Conservation (phyloP, 2,113 vertebrate species). For the Orycteropus afer region DNA sequence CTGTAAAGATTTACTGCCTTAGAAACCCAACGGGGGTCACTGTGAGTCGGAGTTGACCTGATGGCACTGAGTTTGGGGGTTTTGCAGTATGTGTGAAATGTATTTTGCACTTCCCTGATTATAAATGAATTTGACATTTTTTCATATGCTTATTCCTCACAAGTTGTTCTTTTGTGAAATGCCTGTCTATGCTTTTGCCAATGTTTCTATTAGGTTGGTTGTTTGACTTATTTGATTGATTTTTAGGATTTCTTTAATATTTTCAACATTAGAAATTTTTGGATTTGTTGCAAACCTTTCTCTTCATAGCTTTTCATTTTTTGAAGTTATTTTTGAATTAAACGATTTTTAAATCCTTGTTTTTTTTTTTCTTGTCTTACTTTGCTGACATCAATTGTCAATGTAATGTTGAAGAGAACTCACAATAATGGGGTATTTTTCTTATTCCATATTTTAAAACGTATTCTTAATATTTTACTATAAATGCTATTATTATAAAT, state of each 20-base stretch:
- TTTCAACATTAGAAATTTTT: neutral
- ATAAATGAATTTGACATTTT: too few relatives aligned
- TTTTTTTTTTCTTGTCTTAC: constrained; percentile 4
- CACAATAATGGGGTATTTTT: neutral
- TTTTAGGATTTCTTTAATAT: neutral
- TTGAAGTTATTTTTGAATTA: constrained; percentile 25
- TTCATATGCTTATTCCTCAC: neutral
- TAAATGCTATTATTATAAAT: neutral
- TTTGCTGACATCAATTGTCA: neutral
- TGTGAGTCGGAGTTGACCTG: too few relatives aligned
- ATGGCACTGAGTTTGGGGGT: too few relatives aligned
- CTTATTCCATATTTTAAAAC: neutral
- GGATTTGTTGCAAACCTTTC: neutral
- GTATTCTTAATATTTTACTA: neutral
- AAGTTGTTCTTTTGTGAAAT: neutral
- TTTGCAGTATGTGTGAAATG: neutral
- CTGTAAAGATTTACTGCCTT: too few relatives aligned
- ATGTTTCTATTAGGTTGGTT: neutral
- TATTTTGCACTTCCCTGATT: neutral
- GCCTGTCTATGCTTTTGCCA: neutral
- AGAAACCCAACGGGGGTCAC: too few relatives aligned
- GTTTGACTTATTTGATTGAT: neutral
- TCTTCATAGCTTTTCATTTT: neutral
- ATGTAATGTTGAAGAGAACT: neutral
- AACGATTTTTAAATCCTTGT: neutral